Evolutionary conservation across 2,888 invertebrate genomes (phyloP).

Genomic region (Patella pellucida): DNA sequence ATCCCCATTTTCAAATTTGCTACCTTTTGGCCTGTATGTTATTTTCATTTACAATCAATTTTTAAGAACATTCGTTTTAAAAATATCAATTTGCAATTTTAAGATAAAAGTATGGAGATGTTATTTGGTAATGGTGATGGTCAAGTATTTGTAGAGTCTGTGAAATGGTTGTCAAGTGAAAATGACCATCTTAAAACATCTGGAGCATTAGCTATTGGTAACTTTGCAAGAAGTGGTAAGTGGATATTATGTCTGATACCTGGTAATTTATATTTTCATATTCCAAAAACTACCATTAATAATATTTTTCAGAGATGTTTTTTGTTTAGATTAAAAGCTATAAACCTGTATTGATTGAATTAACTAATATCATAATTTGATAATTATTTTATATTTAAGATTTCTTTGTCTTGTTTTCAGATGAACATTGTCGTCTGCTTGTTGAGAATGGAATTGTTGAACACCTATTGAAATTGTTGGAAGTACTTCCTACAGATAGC

Average conservation of each 20-base stretch:
- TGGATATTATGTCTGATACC: background rate
- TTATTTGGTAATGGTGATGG: conserved; percentile 85
- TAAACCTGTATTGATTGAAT: background rate
- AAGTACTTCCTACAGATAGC: conserved; percentile 73
- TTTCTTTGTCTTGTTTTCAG: conserved; percentile 68
- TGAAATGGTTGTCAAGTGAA: conserved; percentile 81
- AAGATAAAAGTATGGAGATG: conserved; percentile 89
- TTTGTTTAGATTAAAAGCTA: no score
- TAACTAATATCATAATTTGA: background rate
- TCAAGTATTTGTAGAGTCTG: conserved; percentile 80
- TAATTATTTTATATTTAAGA: background rate
- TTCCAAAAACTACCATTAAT: no score
- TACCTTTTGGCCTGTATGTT: background rate
- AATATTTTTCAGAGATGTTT: no score
- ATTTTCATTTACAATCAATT: background rate
- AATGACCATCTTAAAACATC: conserved; percentile 83
- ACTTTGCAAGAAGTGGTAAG: conserved; percentile 84
- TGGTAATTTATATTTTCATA: no score
- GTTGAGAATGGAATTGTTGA: conserved; percentile 84
- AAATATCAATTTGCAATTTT: conserved; percentile 16
- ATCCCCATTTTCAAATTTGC: no score
- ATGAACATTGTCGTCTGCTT: conserved; percentile 87
- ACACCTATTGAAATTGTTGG: conserved; percentile 74
- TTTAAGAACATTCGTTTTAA: no score
- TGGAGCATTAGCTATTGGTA: conserved; percentile 87